These are phyloP conservation scores for Habropoda laboriosa DNA, from an alignment of 1,140 invertebrate species.

Conservation along the genomic window DNA sequence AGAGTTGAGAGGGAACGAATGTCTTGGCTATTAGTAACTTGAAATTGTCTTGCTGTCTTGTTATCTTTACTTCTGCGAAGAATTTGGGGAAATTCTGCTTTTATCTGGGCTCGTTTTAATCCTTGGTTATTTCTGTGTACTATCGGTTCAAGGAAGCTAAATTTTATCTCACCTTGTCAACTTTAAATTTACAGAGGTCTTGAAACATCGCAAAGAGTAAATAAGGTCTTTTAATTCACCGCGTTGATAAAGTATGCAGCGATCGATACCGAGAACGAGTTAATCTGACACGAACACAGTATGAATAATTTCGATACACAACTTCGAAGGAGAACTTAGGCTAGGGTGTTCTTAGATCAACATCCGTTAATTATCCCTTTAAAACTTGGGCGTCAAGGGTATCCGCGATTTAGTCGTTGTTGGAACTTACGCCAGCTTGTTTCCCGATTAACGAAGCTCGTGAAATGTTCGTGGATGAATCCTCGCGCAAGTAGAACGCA, in stretches of 20 bases:
- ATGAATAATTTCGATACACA: neutral
- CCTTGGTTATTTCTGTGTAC: too few species aligned
- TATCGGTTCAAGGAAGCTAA: too few species aligned
- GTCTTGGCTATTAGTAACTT: too few species aligned
- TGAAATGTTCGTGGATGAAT: neutral
- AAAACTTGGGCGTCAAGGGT: slow-evolving; percentile 10
- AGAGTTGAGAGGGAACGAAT: too few species aligned
- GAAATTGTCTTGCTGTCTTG: neutral
- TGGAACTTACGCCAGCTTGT: neutral
- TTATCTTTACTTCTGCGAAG: neutral
- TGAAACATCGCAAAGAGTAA: too few species aligned
- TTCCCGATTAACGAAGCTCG: neutral
- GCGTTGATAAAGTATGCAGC: neutral
- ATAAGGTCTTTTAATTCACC: too few species aligned
- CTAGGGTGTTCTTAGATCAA: neutral
- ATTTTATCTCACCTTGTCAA: too few species aligned
- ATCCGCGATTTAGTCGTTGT: slow-evolving; percentile 13
- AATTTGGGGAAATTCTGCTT: too few species aligned
- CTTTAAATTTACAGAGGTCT: too few species aligned
- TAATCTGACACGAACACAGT: neutral
- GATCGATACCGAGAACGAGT: neutral
- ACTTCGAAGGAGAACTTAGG: neutral
- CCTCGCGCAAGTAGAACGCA: neutral
- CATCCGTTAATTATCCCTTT: slow-evolving; percentile 37
- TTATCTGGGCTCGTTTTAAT: too few species aligned